These are phyloP conservation scores for Glaucopsyche alexis DNA, from an alignment of 2,888 invertebrate species.

Conservation along the genomic window DNA sequence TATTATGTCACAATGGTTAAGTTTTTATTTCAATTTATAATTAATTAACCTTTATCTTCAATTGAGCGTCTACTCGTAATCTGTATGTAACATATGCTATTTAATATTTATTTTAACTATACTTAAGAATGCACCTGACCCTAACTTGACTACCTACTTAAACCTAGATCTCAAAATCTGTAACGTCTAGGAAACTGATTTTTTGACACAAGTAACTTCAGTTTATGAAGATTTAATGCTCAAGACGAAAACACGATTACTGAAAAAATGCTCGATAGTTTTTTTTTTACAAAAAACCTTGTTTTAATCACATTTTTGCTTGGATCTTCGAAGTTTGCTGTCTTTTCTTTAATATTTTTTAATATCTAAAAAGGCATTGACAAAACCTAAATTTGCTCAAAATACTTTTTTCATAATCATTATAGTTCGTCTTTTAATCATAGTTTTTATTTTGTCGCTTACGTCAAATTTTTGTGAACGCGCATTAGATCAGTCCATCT, in stretches of 20 bases:
- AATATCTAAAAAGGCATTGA: not conserved
- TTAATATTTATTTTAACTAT: not conserved
- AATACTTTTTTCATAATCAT: too few species aligned
- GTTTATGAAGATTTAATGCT: not conserved
- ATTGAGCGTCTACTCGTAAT: not conserved
- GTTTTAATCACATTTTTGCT: too few species aligned
- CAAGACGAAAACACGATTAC: not conserved
- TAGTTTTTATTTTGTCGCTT: too few species aligned
- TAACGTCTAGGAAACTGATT: too few species aligned
- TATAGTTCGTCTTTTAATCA: too few species aligned
- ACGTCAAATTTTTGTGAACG: too few species aligned
- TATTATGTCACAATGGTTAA: not conserved
- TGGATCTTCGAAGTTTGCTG: too few species aligned
- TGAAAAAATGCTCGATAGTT: not conserved
- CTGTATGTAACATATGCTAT: not conserved
- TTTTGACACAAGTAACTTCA: not conserved
- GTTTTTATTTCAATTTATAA: not conserved
- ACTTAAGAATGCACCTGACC: too few species aligned
- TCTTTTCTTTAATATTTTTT: not conserved
- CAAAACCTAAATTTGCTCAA: not conserved
- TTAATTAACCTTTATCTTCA: constrained; percentile 4
- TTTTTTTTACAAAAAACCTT: not conserved
- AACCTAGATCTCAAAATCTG: too few species aligned
- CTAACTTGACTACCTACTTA: too few species aligned
- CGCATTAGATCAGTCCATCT: too few species aligned